These are phyloP conservation scores for Ceyx melanurus DNA, from an alignment of 2,113 vertebrate genomes.

Conservation along the genomic window DNA sequence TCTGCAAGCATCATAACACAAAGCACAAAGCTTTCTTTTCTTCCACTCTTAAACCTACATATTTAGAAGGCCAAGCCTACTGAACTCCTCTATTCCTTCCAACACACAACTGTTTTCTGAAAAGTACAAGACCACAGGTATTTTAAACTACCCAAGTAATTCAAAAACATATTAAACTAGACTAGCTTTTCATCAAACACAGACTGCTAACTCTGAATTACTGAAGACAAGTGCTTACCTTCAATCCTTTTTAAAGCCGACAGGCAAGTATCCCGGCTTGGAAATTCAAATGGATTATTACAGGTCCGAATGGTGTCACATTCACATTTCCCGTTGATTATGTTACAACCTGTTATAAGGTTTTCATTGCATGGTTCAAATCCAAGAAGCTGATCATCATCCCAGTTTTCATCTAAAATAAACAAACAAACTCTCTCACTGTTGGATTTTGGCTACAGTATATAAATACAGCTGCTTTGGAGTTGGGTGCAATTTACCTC, in stretches of 20 bases:
- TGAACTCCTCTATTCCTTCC: not conserved
- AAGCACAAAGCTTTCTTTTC: not conserved
- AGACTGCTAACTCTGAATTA: not conserved
- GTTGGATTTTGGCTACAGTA: not conserved
- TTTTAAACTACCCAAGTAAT: not conserved
- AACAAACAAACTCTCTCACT: constrained; percentile 52
- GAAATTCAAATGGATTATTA: constrained; percentile 90
- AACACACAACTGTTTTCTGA: not conserved
- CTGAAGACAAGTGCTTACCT: constrained; percentile 76
- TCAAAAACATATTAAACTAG: not conserved
- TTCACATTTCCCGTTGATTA: constrained; percentile 88
- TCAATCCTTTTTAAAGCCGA: constrained; percentile 87
- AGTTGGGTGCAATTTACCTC: not conserved
- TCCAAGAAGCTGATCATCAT: constrained; percentile 88
- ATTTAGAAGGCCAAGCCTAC: not conserved
- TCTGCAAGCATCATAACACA: not conserved
- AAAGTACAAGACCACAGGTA: not conserved
- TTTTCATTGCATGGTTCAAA: constrained; percentile 92
- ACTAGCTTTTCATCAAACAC: not conserved
- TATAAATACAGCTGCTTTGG: constrained; percentile 3
- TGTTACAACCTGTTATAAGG: constrained; percentile 91
- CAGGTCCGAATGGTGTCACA: constrained; percentile 89
- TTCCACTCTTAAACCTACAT: not conserved
- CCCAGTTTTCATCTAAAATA: constrained; percentile 90
- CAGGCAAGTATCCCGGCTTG: constrained; percentile 84